phyloP scores from a whole-genome alignment of 1,140 invertebrate species.

The Arctopsyche grandis region DNA sequence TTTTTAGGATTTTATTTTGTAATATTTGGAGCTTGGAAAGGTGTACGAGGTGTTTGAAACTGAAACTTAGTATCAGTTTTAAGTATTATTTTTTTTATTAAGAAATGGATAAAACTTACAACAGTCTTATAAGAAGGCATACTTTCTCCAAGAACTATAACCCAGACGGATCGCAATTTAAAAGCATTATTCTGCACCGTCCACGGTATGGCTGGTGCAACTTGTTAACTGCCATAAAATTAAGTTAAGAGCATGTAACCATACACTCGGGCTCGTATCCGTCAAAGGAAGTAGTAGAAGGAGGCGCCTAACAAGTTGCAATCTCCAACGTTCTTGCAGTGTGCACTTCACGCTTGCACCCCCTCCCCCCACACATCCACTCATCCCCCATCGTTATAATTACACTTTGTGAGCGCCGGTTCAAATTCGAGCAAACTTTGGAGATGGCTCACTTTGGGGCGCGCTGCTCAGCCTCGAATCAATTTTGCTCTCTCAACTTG shows the following conservation, averaged over 20 bases:
- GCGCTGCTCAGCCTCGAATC: neutral
- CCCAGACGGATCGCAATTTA: too few relatives aligned
- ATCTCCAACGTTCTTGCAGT: slow-evolving; percentile 34
- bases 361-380: slow-evolving; percentile 13
- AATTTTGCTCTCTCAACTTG: neutral
- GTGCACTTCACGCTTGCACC: slow-evolving; percentile 38
- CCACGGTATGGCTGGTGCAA: neutral
- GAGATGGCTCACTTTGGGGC: neutral
- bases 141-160: too few relatives aligned
- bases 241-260: slow-evolving; percentile 25
- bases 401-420: neutral
- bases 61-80: too few relatives aligned
- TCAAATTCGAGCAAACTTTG: slow-evolving; percentile 15
- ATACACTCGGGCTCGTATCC: slow-evolving; percentile 8
- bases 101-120: too few relatives aligned
- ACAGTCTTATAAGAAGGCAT: too few relatives aligned
- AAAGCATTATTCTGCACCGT: too few relatives aligned
- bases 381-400: slow-evolving; percentile 36
- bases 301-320: slow-evolving; percentile 42
- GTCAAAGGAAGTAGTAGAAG: slow-evolving; percentile 43
- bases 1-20: too few relatives aligned
- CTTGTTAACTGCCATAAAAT: slow-evolving; percentile 21
- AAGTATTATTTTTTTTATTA: too few relatives aligned
- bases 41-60: too few relatives aligned
- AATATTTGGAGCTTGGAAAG: too few relatives aligned